Percentiles rank a stretch among this genome's conserved stretches.
Conservation (phyloP, 1,140 invertebrate genomes). For the Delia radicum region DNA sequence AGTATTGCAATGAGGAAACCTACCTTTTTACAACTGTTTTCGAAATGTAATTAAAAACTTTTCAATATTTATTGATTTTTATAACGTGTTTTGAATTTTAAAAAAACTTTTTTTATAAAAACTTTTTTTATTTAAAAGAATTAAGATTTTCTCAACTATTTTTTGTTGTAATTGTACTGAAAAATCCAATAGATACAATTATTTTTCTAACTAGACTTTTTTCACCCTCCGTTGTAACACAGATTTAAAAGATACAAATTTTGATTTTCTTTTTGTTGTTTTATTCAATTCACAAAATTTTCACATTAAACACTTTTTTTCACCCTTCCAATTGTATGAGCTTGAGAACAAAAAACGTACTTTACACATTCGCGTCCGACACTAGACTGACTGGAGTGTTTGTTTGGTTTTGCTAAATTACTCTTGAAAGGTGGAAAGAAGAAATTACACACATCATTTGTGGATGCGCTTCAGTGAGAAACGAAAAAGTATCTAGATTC, state of each 20-base stretch:
- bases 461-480: neutral
- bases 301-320: neutral
- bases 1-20: neutral
- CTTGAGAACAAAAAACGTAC: neutral
- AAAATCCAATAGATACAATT: neutral
- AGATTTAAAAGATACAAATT: neutral
- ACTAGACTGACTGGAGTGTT: conserved; percentile 5
- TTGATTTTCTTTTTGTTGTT: neutral
- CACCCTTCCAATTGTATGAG: neutral
- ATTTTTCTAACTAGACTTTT: neutral
- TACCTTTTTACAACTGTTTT: neutral
- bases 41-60: neutral
- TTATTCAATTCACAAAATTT: neutral
- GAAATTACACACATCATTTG: neutral
- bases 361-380: neutral
- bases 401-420: neutral
- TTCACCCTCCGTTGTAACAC: neutral
- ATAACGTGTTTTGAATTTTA: neutral
- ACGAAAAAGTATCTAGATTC: neutral
- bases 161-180: neutral
- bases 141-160: neutral
- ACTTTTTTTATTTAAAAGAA: neutral
- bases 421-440: neutral
- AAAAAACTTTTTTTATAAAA: neutral
- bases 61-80: neutral